Percentiles rank a stretch among this genome's conserved stretches.
These are phyloP conservation scores for Platorchestia sp. DNA, from an alignment of 1,140 invertebrate genomes.

Conservation along the genomic window DNA sequence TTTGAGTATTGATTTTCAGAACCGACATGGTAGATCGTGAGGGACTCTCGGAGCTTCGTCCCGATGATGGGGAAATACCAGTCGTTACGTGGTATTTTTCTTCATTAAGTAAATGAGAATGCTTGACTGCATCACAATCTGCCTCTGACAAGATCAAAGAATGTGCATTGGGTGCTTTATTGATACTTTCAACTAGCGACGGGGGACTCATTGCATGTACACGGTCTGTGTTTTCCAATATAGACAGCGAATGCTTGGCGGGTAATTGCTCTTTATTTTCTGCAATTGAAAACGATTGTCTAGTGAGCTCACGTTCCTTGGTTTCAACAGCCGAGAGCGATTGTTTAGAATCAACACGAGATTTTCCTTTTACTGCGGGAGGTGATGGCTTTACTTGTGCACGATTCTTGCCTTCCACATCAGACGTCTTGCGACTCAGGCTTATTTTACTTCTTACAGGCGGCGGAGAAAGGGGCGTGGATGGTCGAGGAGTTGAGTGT, in stretches of 20 bases:
- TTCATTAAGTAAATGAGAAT: neutral
- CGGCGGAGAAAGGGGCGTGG: neutral
- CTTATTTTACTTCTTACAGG: neutral
- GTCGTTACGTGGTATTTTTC: neutral
- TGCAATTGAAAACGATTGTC: neutral
- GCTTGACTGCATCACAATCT: neutral
- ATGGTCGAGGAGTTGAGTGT: neutral
- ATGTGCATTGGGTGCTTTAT: neutral
- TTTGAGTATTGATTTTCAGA: neutral
- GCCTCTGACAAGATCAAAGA: neutral
- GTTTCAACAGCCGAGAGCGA: neutral
- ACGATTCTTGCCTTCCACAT: neutral
- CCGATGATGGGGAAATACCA: neutral
- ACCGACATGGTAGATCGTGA: neutral
- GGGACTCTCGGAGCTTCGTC: neutral
- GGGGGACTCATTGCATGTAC: neutral
- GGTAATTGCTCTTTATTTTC: neutral
- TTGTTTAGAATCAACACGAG: neutral
- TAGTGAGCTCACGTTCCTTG: neutral
- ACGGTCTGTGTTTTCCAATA: neutral
- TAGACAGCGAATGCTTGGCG: neutral
- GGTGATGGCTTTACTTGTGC: neutral
- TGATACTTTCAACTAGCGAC: neutral
- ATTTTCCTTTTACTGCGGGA: neutral
- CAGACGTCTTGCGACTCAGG: neutral